Percentiles rank a stretch among this genome's conserved stretches.
These are phyloP conservation scores for Brachionus calyciflorus DNA, from an alignment of 1,140 invertebrate species.

Conservation along the genomic window DNA sequence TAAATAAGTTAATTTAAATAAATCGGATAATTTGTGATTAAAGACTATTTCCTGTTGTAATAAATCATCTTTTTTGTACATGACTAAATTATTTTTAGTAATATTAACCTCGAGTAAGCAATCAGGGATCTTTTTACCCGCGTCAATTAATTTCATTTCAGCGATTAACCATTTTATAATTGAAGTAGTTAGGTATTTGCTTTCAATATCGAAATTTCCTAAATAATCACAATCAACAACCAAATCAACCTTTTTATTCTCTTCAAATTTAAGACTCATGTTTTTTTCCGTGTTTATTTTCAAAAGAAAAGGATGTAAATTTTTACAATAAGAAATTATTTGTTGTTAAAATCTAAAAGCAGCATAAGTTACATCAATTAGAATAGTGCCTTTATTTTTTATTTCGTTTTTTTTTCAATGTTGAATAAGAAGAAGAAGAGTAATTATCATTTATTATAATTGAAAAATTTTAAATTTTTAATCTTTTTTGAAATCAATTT, in stretches of 20 bases:
- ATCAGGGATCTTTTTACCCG: neutral
- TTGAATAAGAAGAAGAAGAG: neutral
- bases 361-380: slow-evolving; percentile 26
- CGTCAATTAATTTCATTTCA: slow-evolving; percentile 12
- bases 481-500: neutral
- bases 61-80: slow-evolving; percentile 4
- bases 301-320: too few relatives aligned
- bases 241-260: neutral
- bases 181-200: neutral
- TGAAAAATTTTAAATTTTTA: neutral
- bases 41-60: neutral
- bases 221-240: slow-evolving; percentile 40
- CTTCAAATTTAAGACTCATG: neutral
- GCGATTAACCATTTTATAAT: slow-evolving; percentile 38
- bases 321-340: too few relatives aligned
- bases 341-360: neutral
- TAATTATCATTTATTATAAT: neutral
- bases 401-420: neutral
- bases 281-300: neutral
- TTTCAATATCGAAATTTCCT: slow-evolving; percentile 17
- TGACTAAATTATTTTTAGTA: neutral
- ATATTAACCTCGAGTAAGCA: slow-evolving; percentile 2
- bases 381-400: neutral
- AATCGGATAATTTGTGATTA: slow-evolving; percentile 22
- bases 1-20: slow-evolving; percentile 12